These are phyloP conservation scores for Atta texana DNA, from an alignment of 1,140 invertebrate genomes.

Conservation along the genomic window DNA sequence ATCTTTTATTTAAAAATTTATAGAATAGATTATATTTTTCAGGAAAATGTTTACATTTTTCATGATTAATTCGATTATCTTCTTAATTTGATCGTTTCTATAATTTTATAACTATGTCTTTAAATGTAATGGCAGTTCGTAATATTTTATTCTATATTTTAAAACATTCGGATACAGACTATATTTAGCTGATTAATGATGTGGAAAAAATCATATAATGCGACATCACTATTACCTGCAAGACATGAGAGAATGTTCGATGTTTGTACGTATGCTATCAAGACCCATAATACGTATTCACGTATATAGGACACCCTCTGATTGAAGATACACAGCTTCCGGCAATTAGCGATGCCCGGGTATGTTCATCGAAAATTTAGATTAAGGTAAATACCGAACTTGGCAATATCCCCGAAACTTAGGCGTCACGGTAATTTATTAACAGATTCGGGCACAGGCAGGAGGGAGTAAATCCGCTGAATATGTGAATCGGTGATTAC, in stretches of 20 bases:
- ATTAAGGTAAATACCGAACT: slow-evolving; percentile 66
- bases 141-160: not conserved
- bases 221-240: not conserved
- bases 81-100: not conserved
- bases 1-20: not conserved
- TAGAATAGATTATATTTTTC: not conserved
- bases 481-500: slow-evolving; percentile 67
- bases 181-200: not conserved
- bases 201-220: not conserved
- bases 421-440: slow-evolving; percentile 63
- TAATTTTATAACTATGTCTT: not conserved
- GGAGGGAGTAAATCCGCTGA: slow-evolving; percentile 40
- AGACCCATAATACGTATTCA: slow-evolving; percentile 39
- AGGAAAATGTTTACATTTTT: not conserved
- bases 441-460: slow-evolving; percentile 38
- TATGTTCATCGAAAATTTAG: slow-evolving; percentile 67
- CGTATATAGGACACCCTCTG: slow-evolving; percentile 47
- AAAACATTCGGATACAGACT: not conserved
- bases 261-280: slow-evolving; percentile 38
- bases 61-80: not conserved
- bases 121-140: not conserved
- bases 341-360: slow-evolving; percentile 61
- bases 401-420: slow-evolving; percentile 64
- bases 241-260: slow-evolving; percentile 7
- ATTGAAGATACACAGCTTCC: slow-evolving; percentile 68